phyloP scores from a whole-genome alignment of 2,797 vertebrate genomes.

The Eupleurogrammus muticus region DNA sequence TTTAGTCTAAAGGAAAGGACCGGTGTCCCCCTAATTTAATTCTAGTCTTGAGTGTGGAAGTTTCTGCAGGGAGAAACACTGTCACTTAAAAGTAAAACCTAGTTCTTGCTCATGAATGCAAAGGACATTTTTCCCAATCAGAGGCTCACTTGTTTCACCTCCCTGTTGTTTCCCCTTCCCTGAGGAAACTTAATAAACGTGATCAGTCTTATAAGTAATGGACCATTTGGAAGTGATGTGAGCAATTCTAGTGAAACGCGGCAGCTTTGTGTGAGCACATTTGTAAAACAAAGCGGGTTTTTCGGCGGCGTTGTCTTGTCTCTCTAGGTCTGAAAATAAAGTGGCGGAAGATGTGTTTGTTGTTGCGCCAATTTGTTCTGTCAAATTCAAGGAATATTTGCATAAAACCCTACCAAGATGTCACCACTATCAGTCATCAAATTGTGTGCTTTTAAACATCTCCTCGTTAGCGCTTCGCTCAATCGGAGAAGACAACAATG shows the following conservation, averaged over 20 bases:
- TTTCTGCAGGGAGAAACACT: conserved; percentile 1
- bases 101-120: conserved; percentile 32
- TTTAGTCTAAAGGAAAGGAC: conserved; percentile 1
- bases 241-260: conserved; percentile 34
- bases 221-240: conserved; percentile 44
- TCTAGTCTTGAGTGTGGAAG: conserved; percentile 7
- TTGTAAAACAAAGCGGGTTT: conserved; percentile 36
- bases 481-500: conserved; percentile 1
- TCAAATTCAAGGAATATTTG: background rate
- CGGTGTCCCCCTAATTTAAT: conserved; percentile 15
- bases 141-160: conserved; percentile 25
- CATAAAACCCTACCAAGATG: background rate
- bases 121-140: conserved; percentile 54
- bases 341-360: background rate
- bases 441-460: background rate
- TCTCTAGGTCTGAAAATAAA: conserved; percentile 19
- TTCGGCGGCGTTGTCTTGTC: conserved; percentile 17
- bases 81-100: conserved; percentile 23
- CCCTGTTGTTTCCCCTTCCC: conserved; percentile 31
- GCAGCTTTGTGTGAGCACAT: conserved; percentile 28
- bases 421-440: background rate
- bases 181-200: conserved; percentile 56
- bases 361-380: background rate
- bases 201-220: conserved; percentile 63
- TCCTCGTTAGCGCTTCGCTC: background rate